Evolutionary conservation across 2,113 vertebrate genomes (phyloP), one percentile per base, ranked within the genome.

Genomic region (Neopipo cinnamomea): DNA sequence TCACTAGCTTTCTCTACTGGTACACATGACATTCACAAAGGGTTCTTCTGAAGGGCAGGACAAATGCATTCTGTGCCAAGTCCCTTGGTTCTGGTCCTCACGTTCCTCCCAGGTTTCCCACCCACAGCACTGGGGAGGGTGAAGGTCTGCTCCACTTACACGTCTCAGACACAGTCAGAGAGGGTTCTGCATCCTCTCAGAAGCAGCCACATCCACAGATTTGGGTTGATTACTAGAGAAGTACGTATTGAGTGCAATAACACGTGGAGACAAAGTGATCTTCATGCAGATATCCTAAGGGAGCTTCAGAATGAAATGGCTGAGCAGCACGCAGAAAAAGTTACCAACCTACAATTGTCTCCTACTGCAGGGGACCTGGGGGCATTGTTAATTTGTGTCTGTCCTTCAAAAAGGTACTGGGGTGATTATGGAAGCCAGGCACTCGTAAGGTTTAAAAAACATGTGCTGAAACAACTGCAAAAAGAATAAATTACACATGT

Each of bases 401-500:
- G 58, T 71, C 72, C 76, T 95, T 91, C 83, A 88, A 21, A 92
- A 91, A 91, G 12, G 30, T 77, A 91, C 62, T 63, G 55, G 46
- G 55, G 59, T 88, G 88, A 84, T 86, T 90, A 65, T 80, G 50
- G 59, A 88, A 95, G 56, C 12, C 49, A 92, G n/a, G 24, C 23
- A 46, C n/a, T n/a, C 56, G 56, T n/a, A 61, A 85, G 11, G 8
- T 62, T n/a, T 44, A 28, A 31, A 65, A 56, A 76, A 61, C 49
- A 62, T 37, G 25, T 59, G 75, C 68, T 83, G 85, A 77, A 93
- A 83, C 46, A 88, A 86, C 63, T 33, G 72, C 49, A 93, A 70
- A 31, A 74, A 90, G 58, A 92, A 96, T 93, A 85, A 94, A 96
- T 95, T 85, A 95, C 92, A 86, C 67, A 33, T 76, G 85, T 89